Conservation (phyloP, 2,888 invertebrate genomes). For the Rapana venosa region DNA sequence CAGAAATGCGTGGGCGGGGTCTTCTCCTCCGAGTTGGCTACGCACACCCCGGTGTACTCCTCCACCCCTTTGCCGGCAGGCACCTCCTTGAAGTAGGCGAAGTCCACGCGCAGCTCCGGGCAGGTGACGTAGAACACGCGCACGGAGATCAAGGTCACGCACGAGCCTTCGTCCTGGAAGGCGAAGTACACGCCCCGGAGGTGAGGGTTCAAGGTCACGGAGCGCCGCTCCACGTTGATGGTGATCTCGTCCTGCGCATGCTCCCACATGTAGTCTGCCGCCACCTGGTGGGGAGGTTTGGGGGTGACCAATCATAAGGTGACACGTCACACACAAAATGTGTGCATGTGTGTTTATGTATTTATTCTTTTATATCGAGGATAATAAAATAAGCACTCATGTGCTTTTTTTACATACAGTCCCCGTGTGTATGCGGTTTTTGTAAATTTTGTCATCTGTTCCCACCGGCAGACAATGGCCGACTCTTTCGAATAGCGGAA, state of each 20-base stretch:
- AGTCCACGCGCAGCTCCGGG: slow-evolving; percentile 92
- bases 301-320: too few relatives aligned
- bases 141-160: slow-evolving; percentile 95
- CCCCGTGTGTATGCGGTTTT: too few relatives aligned
- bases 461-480: too few relatives aligned
- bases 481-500: too few relatives aligned
- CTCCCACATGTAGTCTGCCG: slow-evolving; percentile 93
- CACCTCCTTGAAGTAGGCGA: slow-evolving; percentile 94
- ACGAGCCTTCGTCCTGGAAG: slow-evolving; percentile 98
- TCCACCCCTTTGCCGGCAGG: slow-evolving; percentile 95
- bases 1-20: slow-evolving; percentile 82
- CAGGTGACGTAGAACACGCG: slow-evolving; percentile 96
- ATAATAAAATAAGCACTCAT: too few relatives aligned
- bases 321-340: too few relatives aligned
- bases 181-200: slow-evolving; percentile 94
- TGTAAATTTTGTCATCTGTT: too few relatives aligned
- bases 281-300: slow-evolving; percentile 81
- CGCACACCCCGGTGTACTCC: slow-evolving; percentile 93
- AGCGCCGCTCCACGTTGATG: slow-evolving; percentile 73
- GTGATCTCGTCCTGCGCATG: slow-evolving; percentile 85
- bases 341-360: too few relatives aligned
- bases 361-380: too few relatives aligned
- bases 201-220: slow-evolving; percentile 91
- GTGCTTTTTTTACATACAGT: too few relatives aligned
- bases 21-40: slow-evolving; percentile 86